Conservation (phyloP, 1,140 invertebrate species). For the Phocides pigmalion region DNA sequence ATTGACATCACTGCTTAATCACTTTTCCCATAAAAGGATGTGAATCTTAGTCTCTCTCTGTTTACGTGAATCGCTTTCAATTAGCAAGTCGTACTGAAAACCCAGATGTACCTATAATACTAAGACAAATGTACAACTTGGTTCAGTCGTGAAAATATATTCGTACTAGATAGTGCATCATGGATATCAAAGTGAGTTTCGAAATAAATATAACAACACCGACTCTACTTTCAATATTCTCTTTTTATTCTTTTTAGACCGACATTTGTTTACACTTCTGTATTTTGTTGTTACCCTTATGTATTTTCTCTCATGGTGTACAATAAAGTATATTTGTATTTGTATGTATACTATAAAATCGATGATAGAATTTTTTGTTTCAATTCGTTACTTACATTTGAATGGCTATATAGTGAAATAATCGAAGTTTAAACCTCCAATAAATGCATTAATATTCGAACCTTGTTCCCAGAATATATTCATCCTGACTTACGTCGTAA, state of each 20-base stretch:
- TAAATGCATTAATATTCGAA: not conserved
- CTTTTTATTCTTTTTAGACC: no score
- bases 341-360: no score
- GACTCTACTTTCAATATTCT: no score
- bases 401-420: not conserved
- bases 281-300: no score
- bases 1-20: conserved; percentile 1
- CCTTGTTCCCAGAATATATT: conserved; percentile 1
- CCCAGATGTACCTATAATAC: not conserved
- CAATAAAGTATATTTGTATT: no score
- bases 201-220: no score
- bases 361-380: no score
- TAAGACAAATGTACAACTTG: not conserved
- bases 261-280: no score
- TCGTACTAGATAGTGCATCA: not conserved
- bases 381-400: no score
- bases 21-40: not conserved
- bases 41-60: conserved; percentile 7
- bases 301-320: no score
- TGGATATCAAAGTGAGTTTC: not conserved
- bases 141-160: conserved; percentile 9
- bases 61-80: conserved; percentile 15
- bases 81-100: conserved; percentile 30
- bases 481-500: not conserved
- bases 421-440: not conserved